phyloP scores from a whole-genome alignment of 2,113 vertebrate genomes.

The Podocnemis expansa region DNA sequence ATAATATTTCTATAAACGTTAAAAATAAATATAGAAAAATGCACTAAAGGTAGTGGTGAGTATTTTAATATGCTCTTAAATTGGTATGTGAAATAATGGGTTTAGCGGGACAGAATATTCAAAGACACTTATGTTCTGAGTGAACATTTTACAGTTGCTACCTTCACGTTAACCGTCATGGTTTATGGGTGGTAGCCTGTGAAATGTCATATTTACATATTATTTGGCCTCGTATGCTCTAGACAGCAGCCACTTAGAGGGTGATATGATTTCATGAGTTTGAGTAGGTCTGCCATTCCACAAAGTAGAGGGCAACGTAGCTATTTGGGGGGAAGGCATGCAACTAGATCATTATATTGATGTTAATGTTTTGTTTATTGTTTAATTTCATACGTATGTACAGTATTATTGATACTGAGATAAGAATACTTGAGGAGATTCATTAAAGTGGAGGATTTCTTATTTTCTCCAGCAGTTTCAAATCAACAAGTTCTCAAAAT shows the following conservation, averaged over 20 bases:
- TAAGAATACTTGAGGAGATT: background rate
- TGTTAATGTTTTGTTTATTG: background rate
- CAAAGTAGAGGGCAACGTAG: background rate
- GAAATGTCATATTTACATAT: background rate
- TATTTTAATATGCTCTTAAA: too few species aligned
- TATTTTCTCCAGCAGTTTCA: background rate
- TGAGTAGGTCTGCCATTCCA: background rate
- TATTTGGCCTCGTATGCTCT: background rate
- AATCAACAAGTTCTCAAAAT: background rate
- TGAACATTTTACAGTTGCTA: too few species aligned
- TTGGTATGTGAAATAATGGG: too few species aligned
- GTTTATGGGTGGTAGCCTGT: background rate
- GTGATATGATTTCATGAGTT: background rate
- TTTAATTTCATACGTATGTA: too few species aligned
- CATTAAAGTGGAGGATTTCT: background rate
- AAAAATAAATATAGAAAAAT: too few species aligned
- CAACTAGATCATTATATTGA: background rate
- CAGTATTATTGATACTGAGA: background rate
- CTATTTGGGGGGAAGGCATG: background rate
- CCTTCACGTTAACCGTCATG: background rate
- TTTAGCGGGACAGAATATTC: too few species aligned
- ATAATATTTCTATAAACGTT: too few species aligned
- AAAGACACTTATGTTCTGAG: too few species aligned
- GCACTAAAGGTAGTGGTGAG: too few species aligned
- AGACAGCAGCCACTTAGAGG: background rate